Base-by-base conservation (phyloP, 2,888 invertebrate genomes). In the Eumerus sabulonum region DNA sequence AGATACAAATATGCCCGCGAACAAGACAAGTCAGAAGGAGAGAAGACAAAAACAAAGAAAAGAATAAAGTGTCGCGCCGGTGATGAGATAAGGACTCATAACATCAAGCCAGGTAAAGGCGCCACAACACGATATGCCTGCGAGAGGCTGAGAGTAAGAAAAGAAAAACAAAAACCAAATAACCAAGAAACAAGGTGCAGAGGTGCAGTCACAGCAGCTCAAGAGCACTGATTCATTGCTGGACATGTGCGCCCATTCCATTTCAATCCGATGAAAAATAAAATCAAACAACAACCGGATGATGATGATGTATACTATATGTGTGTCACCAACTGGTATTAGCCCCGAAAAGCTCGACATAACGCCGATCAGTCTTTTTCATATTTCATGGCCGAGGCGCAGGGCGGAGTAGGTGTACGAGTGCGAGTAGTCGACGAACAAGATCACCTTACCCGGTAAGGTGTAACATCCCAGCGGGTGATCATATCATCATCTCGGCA, bases 381-480 rank as follows among this genome's bases (percentile, higher is more conserved):
- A 77, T 77, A 77, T 73, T 77, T 72, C 14, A 11, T 27, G 7
- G 27, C 27, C 27, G 7, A 27, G 3, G 27, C 27, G 27, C 27
- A 7, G 27, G 27, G 27, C 27, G 27, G 27, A 27, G 27, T 27
- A 27, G 27, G 27, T 4, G 27, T 27, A 27, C 7, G 7, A 7
- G 27, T 7, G 7, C 27, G 7, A 40, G 54, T 54, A 59, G 44
- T 64, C 54, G 38, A 50, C 68, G 40, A 40, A 50, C 68, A 11
- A 40, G 42, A 60, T 45, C 66, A 72, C 62, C 54, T 62, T 27
- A 60, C 59, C 38, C 48, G 35, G 60, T 48, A 18, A 73, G 77
- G 77, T 77, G 77, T 73, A 77, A 73, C 62, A 73, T 73, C 77
- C 62, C 77, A 73, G 77, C 77, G 77, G 77, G 77, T 63, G 73